Evolutionary conservation across 2,888 invertebrate species (phyloP).

Genomic region (Schizotus pectinicornis): DNA sequence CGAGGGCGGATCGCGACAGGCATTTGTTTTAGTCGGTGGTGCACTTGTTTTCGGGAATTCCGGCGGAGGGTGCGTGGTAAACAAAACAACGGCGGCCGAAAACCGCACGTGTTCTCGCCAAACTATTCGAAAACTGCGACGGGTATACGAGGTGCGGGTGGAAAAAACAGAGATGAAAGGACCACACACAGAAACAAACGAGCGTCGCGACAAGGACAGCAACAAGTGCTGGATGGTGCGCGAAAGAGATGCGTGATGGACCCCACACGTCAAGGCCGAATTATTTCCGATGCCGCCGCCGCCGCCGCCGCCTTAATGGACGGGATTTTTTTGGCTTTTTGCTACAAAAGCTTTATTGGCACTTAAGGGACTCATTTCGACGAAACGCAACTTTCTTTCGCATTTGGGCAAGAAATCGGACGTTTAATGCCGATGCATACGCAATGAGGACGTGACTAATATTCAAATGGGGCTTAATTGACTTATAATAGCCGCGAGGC

Average conservation of each 20-base stretch:
- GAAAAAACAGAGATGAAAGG: slow-evolving; percentile 21
- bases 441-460: no score
- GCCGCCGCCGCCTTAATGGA: not conserved
- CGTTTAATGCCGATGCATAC: no score
- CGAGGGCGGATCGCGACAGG: not conserved
- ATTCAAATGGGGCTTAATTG: no score
- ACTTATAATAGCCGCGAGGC: no score
- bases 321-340: no score
- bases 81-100: slow-evolving; percentile 11
- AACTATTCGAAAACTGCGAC: slow-evolving; percentile 17
- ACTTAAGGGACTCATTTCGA: no score
- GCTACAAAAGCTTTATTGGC: no score
- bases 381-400: no score
- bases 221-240: not conserved
- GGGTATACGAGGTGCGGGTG: slow-evolving; percentile 9
- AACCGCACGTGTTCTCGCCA: slow-evolving; percentile 14
- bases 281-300: slow-evolving; percentile 11
- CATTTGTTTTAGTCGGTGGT: not conserved
- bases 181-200: slow-evolving; percentile 22
- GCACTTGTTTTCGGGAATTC: not conserved
- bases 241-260: slow-evolving; percentile 14
- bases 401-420: no score
- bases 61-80: no score
- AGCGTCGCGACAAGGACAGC: slow-evolving; percentile 7
- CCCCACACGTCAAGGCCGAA: slow-evolving; percentile 26